Percentiles rank a stretch among this genome's conserved stretches.
Conservation (phyloP, 2,113 vertebrate species). For the Alces alces region DNA sequence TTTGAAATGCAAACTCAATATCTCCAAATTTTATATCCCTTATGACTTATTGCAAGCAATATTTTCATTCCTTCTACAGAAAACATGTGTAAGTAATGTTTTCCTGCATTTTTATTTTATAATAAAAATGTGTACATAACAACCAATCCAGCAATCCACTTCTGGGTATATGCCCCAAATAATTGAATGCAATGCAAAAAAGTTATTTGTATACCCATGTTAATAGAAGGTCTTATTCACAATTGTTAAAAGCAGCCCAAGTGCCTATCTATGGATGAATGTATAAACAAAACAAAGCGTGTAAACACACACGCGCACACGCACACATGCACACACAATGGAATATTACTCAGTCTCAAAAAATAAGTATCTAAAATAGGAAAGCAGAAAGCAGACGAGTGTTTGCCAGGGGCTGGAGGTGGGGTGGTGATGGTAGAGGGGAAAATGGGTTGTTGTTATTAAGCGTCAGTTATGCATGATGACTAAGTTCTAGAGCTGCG, state of each 20-base stretch:
- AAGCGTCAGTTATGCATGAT: background rate
- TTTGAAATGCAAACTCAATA: constrained; percentile 58
- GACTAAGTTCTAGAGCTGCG: background rate
- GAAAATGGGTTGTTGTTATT: background rate
- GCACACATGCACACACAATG: no score
- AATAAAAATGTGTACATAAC: background rate
- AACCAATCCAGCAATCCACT: background rate
- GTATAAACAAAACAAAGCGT: background rate
- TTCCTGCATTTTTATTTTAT: constrained; percentile 9
- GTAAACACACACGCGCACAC: accelerated
- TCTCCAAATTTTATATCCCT: background rate
- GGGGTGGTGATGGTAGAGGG: no score
- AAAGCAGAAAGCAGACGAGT: background rate
- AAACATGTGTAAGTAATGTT: background rate
- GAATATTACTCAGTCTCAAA: background rate
- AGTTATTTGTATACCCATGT: background rate
- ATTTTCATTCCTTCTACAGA: background rate
- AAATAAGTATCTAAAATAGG: background rate
- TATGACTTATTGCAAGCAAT: background rate
- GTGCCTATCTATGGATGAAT: background rate
- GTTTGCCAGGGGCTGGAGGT: background rate
- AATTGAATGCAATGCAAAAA: background rate
- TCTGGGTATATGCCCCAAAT: background rate
- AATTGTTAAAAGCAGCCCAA: background rate
- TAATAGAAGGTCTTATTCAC: background rate